Evolutionary conservation across 2,113 vertebrate genomes (phyloP), one percentile per base, ranked within the genome.

Genomic region (Semicossyphus pulcher): DNA sequence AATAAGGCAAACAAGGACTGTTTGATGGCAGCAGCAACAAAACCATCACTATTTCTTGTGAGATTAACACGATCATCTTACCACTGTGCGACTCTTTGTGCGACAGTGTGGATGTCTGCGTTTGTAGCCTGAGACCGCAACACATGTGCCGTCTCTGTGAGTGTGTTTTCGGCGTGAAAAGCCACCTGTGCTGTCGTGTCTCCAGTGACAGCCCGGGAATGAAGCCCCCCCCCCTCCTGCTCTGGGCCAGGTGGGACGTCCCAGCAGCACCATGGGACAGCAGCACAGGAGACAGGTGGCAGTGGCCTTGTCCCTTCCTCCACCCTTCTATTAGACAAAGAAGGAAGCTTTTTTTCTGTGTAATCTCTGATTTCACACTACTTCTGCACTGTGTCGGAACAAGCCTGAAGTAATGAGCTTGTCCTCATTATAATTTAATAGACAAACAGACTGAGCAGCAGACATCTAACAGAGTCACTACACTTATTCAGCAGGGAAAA

Each of bases 151-250:
- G 21, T 65, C 78, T 81, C 51, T 60, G 48, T 39, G 52, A 61
- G 58, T 31, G 28, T 48, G 39, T 76, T 60, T 61, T 63, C 7
- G 4, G 23, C 64, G 59, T 62, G 45, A 64, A 73, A 54, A 56
- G 74, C 74, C 91, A 91, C 86, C 86, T 91, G 91, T 92, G 89
- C 58, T 72, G 12, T 48, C 26, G 26, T 61, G 87, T 91, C 89
- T 85, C 67, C n/a, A 23, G 37, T 89, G 88, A 88, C 86, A 85
- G 76, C 71, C 39, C 28, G 53, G 77, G 51, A 78, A 69, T 78
- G 51, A 82, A 41, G 12, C 4, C 47, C 58, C 31, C 8, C 49
- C 32, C 53, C 26, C 4, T 44, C 42, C 49, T 7, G 1, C 23
- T 52, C 10, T n/a, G 7, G 62, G 71, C 53, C 80, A 91, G 84